A percentile compares a stretch with the other conserved stretches of the same genome.
Conservation (phyloP, 2,888 invertebrate genomes). For the Microplitis deprimator region DNA sequence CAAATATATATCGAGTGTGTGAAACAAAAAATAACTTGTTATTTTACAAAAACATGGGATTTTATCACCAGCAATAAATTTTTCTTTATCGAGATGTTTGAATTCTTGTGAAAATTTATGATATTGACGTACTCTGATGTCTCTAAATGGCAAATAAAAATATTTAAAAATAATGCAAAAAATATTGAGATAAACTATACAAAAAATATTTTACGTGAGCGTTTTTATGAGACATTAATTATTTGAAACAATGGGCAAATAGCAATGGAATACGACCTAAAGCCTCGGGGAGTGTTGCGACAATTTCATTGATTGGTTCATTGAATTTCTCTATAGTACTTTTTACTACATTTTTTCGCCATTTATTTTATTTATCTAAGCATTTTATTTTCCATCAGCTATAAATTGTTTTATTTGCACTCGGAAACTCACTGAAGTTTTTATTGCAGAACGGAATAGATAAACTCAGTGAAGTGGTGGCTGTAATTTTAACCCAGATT, state of each 20-base stretch:
- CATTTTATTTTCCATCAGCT: neutral
- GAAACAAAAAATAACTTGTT: too few relatives aligned
- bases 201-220: neutral
- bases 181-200: neutral
- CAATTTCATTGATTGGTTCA: conserved; percentile 12
- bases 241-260: neutral
- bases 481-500: conserved; percentile 31
- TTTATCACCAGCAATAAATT: neutral
- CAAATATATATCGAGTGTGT: too few relatives aligned
- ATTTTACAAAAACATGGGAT: neutral
- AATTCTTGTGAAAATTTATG: too few relatives aligned
- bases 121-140: too few relatives aligned
- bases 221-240: neutral
- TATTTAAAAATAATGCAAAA: neutral
- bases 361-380: conserved; percentile 10
- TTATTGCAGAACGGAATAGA: neutral
- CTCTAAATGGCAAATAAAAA: too few relatives aligned
- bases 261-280: conserved; percentile 10
- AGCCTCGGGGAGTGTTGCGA: conserved; percentile 6
- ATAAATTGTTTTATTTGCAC: neutral
- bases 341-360: neutral
- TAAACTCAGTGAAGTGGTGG: neutral
- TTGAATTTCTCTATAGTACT: neutral
- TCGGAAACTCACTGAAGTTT: neutral
- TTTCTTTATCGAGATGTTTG: too few relatives aligned